Evolutionary conservation across 2,888 invertebrate genomes (phyloP), one percentile per base, ranked within the genome.

Genomic region (Callinectes sapidus): DNA sequence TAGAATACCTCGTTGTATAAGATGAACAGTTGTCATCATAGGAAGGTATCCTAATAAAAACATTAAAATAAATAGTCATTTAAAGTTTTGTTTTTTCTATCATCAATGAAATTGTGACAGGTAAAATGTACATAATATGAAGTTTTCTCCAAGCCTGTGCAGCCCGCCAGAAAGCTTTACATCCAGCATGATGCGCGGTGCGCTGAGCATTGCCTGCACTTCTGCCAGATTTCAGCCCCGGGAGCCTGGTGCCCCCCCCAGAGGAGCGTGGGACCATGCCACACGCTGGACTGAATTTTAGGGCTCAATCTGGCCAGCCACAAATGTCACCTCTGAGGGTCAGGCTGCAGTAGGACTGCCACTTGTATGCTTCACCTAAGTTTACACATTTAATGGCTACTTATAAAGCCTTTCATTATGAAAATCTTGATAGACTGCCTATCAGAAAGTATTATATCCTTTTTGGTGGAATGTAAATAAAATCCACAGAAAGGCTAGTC

Each of bases 101-200:
- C 23, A 71, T 71, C 71, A 18, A n/a, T 87, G 87, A n/a, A 87
- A 48, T 14, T 42, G 10, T 42, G 16, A 87, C 54, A 48, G n/a
- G 18, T 35, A 42, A 87, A 39, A 87, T 42, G 14, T 35, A 32
- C 10, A 81, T 2, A 35, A 32, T 81, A 35, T 32, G 35, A 13
- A 35, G 32, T 81, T 55, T 89, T 35, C 93, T 93, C 93, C 93
- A 93, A 92, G 93, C 88, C 87, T 92, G 90, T 93, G 93, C 93
- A 93, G 93, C 93, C 93, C 93, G 92, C 93, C 93, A 93, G 93
- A 93, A 93, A 93, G 93, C 93, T 90, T 92, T 93, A 92, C 93
- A 93, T 93, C 93, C 93, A 93, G 93, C 93, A 93, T 93, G 93
- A 93, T 93, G 93, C 93, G 90, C 90, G 92, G 90, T 92, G 92